A percentile compares a stretch with the other conserved stretches of the same genome.
phyloP scores from a whole-genome alignment of 2,113 vertebrate genomes.

The Phaethornis superciliosus region DNA sequence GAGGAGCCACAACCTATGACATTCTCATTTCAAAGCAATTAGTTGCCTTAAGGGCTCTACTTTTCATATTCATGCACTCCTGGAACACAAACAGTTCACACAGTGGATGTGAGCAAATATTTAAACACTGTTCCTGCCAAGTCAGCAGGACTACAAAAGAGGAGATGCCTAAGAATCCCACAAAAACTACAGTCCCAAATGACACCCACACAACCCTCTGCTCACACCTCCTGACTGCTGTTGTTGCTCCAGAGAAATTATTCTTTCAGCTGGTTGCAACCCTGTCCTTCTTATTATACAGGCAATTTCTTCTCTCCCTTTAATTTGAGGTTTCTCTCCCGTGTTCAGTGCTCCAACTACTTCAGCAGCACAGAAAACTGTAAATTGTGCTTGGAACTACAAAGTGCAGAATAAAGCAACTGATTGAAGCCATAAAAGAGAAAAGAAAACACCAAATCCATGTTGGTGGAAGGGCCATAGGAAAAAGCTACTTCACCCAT shows the following conservation, averaged over 20 bases:
- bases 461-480: neutral
- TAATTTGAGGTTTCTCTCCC: conserved; percentile 20
- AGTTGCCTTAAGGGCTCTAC: neutral
- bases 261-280: neutral
- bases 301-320: conserved; percentile 42
- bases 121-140: neutral
- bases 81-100: neutral
- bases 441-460: neutral
- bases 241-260: neutral
- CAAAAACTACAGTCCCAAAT: neutral
- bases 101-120: neutral
- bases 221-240: neutral
- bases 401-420: conserved; percentile 32
- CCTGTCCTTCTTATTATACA: conserved; percentile 2
- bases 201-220: accelerated
- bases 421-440: conserved; percentile 34
- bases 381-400: conserved; percentile 36
- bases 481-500: neutral
- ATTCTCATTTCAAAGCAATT: neutral
- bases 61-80: neutral
- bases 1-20: neutral
- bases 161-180: neutral
- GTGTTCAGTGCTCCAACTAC: neutral
- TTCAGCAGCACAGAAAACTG: neutral
- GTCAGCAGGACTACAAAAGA: neutral